A percentile compares a stretch with the other conserved stretches of the same genome.
These are phyloP conservation scores for Tragopan temminckii DNA, from an alignment of 2,797 vertebrate species.

Conservation along the genomic window DNA sequence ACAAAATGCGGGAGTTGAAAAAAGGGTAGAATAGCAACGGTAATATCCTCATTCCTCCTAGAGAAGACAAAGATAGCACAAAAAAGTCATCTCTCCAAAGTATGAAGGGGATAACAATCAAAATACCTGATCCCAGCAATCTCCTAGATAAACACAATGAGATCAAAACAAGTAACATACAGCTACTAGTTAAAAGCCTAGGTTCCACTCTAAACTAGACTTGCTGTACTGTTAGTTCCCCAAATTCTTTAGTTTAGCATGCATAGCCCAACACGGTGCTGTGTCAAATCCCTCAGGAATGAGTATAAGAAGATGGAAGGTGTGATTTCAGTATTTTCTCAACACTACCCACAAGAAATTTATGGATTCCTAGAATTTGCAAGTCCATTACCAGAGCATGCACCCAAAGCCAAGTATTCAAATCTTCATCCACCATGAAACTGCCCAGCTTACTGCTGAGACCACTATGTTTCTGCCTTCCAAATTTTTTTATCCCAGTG, in stretches of 20 bases:
- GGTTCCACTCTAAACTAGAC: not conserved
- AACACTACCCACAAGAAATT: not conserved
- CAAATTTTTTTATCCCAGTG: not conserved
- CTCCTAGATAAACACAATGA: not conserved
- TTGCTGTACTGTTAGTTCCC: not conserved
- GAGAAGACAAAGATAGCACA: not conserved
- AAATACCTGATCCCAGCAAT: rapidly evolving
- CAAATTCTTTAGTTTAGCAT: not conserved
- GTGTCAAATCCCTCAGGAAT: not conserved
- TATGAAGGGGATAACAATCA: not conserved
- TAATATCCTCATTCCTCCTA: not conserved
- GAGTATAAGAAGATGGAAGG: not conserved
- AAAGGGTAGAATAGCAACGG: not conserved
- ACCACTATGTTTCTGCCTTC: not conserved
- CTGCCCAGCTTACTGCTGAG: not conserved
- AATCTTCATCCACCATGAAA: not conserved
- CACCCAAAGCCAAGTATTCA: not conserved
- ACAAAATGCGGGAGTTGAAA: not conserved
- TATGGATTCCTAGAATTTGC: not conserved
- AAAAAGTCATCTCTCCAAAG: not conserved
- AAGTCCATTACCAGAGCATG: not conserved
- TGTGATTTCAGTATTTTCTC: not conserved
- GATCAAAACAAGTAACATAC: not conserved
- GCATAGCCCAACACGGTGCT: not conserved
- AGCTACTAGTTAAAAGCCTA: not conserved